Percentiles rank a stretch among this genome's conserved stretches.
Evolutionary conservation across 1,140 invertebrate species (phyloP).

Genomic region (Drosophila baimaii): DNA sequence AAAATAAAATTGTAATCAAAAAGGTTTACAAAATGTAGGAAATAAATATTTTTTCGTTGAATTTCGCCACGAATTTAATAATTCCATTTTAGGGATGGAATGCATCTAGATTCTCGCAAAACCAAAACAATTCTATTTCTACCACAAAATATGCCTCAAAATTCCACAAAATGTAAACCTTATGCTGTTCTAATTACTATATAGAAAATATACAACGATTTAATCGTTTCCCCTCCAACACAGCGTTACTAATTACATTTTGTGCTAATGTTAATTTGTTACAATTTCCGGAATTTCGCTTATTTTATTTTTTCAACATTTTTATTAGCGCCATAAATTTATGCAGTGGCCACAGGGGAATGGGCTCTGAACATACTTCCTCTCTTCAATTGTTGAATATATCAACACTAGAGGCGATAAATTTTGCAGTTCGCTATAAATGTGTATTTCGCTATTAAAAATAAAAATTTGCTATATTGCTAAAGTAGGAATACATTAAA

Average conservation of each 20-base stretch:
- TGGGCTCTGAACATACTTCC: conserved; percentile 53
- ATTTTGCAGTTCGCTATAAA: too few relatives aligned
- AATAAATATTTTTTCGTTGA: conserved; percentile 5
- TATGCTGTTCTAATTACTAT: conserved; percentile 24
- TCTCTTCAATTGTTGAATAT: conserved; percentile 61
- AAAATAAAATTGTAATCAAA: conserved; percentile 36
- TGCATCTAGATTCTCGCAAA: too few relatives aligned
- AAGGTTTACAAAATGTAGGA: conserved; percentile 9
- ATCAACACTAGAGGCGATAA: conserved; percentile 29
- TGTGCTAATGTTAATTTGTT: conserved; percentile 79
- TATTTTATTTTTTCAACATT: conserved; percentile 80
- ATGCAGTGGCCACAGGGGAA: conserved; percentile 39
- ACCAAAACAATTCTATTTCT: too few relatives aligned
- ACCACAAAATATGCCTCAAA: not conserved
- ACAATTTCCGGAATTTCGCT: conserved; percentile 83
- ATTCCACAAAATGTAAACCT: not conserved
- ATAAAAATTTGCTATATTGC: too few relatives aligned
- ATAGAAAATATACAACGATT: conserved; percentile 30
- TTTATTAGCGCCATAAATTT: conserved; percentile 78
- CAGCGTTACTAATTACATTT: conserved; percentile 80
- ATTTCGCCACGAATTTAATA: not conserved
- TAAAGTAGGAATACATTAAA: too few relatives aligned
- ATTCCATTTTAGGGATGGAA: not conserved
- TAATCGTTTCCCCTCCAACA: conserved; percentile 39
- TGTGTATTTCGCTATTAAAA: too few relatives aligned